These are phyloP conservation scores for Quadroppia sp. DNA, from an alignment of 2,888 invertebrate species.

Conservation along the genomic window DNA sequence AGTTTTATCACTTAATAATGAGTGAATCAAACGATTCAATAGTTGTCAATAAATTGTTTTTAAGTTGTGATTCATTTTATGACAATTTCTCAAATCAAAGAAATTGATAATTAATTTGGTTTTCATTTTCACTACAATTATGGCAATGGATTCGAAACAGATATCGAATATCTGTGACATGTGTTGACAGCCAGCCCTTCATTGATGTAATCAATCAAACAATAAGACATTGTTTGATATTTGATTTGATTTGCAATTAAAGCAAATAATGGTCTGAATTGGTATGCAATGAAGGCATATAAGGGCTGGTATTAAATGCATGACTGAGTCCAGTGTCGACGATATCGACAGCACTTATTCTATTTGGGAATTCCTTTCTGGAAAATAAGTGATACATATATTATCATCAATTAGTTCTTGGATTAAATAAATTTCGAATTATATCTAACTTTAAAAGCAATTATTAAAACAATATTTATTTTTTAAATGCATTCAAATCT, in stretches of 20 bases:
- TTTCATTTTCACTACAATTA: constrained; percentile 9
- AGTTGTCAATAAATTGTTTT: constrained; percentile 17
- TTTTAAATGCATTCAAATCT: background rate
- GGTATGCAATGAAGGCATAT: constrained; percentile 22
- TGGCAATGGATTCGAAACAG: background rate
- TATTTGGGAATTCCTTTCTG: constrained; percentile 35
- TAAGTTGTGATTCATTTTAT: background rate
- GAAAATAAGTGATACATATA: constrained; percentile 27
- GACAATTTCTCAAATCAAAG: constrained; percentile 3
- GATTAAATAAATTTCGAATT: background rate
- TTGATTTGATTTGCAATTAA: constrained; percentile 14
- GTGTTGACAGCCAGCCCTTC: constrained; percentile 25
- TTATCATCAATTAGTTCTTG: constrained; percentile 27
- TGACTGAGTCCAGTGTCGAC: constrained; percentile 35
- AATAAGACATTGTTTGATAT: background rate
- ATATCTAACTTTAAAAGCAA: background rate
- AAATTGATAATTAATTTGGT: background rate
- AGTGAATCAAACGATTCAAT: constrained; percentile 1
- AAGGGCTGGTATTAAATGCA: constrained; percentile 34
- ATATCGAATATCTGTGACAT: background rate
- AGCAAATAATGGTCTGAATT: background rate
- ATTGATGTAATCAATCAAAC: constrained; percentile 7
- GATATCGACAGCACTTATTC: constrained; percentile 34
- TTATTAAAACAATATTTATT: background rate
- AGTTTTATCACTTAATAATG: background rate